Evolutionary conservation across 2,113 vertebrate species (phyloP).

Genomic region (Campylorhamphus procurvoides): DNA sequence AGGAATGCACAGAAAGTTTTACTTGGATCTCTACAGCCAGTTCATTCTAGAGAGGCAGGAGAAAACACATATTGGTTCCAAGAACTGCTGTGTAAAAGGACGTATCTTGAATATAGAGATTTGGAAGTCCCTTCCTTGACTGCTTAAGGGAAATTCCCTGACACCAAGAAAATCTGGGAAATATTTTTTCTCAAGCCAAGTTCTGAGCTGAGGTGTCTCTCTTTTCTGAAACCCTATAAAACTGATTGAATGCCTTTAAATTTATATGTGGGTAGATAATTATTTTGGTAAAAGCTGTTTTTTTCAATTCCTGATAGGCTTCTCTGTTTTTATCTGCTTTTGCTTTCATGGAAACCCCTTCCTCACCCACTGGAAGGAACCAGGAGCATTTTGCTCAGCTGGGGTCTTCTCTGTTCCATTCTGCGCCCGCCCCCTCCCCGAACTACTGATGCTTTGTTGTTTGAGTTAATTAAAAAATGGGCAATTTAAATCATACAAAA

Average conservation of each 20-base stretch:
- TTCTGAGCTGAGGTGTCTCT: not conserved
- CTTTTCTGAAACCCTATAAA: not conserved
- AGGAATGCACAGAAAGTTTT: not conserved
- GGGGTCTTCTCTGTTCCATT: not conserved
- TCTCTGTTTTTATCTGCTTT: slow-evolving; percentile 1
- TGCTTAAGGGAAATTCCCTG: not conserved
- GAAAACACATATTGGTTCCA: not conserved
- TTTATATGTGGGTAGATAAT: not conserved
- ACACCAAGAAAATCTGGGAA: not conserved
- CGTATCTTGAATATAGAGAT: not conserved
- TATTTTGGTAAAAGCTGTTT: not conserved
- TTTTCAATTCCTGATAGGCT: not conserved
- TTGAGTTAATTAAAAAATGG: slow-evolving; percentile 47
- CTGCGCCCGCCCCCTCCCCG: rapidly evolving
- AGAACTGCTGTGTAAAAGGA: not conserved
- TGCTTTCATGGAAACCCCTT: not conserved
- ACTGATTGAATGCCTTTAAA: not conserved
- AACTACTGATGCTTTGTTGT: slow-evolving; percentile 30
- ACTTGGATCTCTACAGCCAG: not conserved
- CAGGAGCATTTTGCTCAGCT: not conserved
- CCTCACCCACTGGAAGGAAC: not conserved
- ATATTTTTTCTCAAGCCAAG: not conserved
- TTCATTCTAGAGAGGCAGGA: not conserved
- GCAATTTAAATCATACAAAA: slow-evolving; percentile 54
- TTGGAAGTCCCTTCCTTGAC: not conserved